Evolutionary conservation across 2,113 vertebrate species (phyloP), one percentile per base, ranked within the genome.

Genomic region (Apodemus sylvaticus): DNA sequence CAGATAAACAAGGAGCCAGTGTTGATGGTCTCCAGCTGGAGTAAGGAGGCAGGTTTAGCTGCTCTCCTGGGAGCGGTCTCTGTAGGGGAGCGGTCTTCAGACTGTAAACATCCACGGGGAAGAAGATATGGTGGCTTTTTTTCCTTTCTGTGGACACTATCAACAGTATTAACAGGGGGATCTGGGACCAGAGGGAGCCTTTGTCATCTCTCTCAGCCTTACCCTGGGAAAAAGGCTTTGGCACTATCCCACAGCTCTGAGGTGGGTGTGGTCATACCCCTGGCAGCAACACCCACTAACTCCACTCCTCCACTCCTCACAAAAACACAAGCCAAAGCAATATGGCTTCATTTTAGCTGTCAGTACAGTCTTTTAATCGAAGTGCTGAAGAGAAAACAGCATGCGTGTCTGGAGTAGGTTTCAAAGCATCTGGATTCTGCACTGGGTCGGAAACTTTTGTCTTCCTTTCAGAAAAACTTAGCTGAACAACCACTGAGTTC

Each of bases 341-440:
- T 71, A 91, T 93, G 81, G 51, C 66, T 91, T 88, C 77, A 26
- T 97, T 97, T 95, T 78, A 70, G 24, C 94, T 95, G 97, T 71
- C 81, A 79, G 2, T 88, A 60, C 16, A 31, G 2, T 83, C 96
- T 31, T 7, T 1, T n/a, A 93, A 87, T 90, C 48, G 82, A 62
- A 92, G n/a, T 62, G 68, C 39, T 96, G 1, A 94, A 68, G 73
- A 68, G 74, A 70, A 79, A 91, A 4, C 68, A 70, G 68, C 48
- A 68, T 9, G 86, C 8, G 42, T 64, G 60, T 88, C 97, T 95
- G 58, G 34, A 8, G 91, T 92, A 93, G 13, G 2, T 3, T 92
- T 73, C 73, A 22, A 88, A 94, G 31, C 11, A 20, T 51, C 79
- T 90, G 82, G 93, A 86, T 96, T 96, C 74, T 94, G 10, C 34